Evolutionary conservation across 2,888 invertebrate genomes (phyloP).

Genomic region (Nineta flava): DNA sequence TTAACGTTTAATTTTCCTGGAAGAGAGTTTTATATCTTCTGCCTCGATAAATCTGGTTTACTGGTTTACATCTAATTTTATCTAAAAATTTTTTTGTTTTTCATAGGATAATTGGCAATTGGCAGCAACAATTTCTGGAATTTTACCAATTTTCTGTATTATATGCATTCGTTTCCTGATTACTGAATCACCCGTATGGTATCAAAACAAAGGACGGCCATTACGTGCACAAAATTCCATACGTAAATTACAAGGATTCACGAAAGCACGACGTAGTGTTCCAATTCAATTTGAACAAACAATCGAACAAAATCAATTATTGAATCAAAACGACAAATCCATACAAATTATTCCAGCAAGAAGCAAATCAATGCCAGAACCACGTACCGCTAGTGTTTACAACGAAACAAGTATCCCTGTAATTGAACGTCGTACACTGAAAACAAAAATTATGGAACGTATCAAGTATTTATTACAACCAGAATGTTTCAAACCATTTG

Average conservation of each 20-base stretch:
- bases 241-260: constrained; percentile 1
- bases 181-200: constrained; percentile 39
- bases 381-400: not conserved
- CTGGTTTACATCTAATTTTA: too few relatives aligned
- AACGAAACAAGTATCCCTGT: constrained; percentile 11
- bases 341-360: not conserved
- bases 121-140: constrained; percentile 26
- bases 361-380: not conserved
- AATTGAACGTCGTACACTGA: constrained; percentile 6
- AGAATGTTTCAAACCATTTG: constrained; percentile 30
- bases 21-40: too few relatives aligned
- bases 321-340: not conserved
- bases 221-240: constrained; percentile 27
- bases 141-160: constrained; percentile 28
- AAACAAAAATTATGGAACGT: constrained; percentile 16
- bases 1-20: not conserved
- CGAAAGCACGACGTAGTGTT: not conserved
- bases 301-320: not conserved
- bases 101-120: constrained; percentile 30
- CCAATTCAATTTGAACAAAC: not conserved
- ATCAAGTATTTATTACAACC: constrained; percentile 22
- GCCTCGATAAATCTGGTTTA: too few relatives aligned
- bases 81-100: constrained; percentile 8
- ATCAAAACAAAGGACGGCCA: constrained; percentile 28
- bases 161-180: constrained; percentile 25